Base-by-base conservation (phyloP, 2,113 vertebrate species). In the Pelecanoides urinatrix region DNA sequence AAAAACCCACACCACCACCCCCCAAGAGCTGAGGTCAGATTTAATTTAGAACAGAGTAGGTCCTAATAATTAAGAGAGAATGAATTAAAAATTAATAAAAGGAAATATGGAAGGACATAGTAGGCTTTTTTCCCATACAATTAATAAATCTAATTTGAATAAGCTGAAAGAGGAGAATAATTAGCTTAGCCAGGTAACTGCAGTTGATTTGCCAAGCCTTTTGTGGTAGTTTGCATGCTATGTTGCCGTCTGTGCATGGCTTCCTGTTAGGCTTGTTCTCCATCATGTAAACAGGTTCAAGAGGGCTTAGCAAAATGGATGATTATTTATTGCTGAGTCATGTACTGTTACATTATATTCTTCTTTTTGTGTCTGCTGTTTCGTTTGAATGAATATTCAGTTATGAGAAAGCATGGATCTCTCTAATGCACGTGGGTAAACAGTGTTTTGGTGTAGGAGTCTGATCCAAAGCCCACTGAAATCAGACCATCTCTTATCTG, bases 341-440 rank as follows among this genome's bases (percentile, higher is more conserved):
- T 16, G 17, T 25, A 16, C n/a, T 63, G 47, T 56, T 79, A 17
- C 59, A 13, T 76, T 76, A 10, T 11, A 10, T 47, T 82, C 45
- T 49, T 66, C 62, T 67, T 55, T 29, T 49, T 40, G 32, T 68
- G 74, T n/a, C 45, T 36, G 63, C 63, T 82, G 71, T 38, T 80
- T 65, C 44, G 63, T 26, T 30, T 19, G 38, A 26, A 70, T 79
- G 66, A 86, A 67, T 47, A 73, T 71, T 88, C 88, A 27, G n/a
- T 68, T 63, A 16, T 25, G 76, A 62, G 77, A 49, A 82, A 66
- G 68, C 61, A 14, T 3, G 26, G 55, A 5, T 34, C 36, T 63
- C 58, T 19, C 42, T 16, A 10, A 4, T 2, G 32, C 6, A 3
- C 1, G 0, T 32, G 50, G 23, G 40, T 34, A 12, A 25, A 4